phyloP scores from a whole-genome alignment of 2,797 vertebrate genomes.

The Syncerus caffer region DNA sequence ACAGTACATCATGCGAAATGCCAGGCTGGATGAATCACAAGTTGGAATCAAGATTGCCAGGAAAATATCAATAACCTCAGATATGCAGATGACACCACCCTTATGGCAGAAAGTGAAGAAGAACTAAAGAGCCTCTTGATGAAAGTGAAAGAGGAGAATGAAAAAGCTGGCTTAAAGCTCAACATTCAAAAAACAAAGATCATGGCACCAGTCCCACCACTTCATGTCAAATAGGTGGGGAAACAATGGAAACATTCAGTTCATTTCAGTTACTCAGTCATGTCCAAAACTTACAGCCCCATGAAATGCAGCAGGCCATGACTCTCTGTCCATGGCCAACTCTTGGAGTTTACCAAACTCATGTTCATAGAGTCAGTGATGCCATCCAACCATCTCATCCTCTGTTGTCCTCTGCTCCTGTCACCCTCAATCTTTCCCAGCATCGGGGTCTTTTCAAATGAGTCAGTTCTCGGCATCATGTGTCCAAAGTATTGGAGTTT shows the following conservation, averaged over 20 bases:
- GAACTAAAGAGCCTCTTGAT: background rate
- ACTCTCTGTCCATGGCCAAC: background rate
- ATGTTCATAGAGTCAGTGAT: background rate
- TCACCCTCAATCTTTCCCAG: background rate
- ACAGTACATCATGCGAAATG: background rate
- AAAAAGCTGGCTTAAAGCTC: background rate
- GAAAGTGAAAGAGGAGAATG: background rate
- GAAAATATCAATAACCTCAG: background rate
- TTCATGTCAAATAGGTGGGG: background rate
- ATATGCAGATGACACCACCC: background rate
- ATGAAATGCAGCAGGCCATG: background rate
- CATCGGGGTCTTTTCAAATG: background rate
- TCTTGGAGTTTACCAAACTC: background rate
- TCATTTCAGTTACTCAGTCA: background rate
- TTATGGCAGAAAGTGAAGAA: background rate
- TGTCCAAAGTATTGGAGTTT: background rate
- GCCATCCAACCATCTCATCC: background rate
- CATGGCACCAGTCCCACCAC: background rate
- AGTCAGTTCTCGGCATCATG: background rate
- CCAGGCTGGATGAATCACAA: background rate
- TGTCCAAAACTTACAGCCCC: fast-evolving
- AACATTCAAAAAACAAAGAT: background rate
- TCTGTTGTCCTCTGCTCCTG: background rate
- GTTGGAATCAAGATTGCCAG: background rate
- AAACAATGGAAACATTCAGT: background rate